These are phyloP conservation scores for Penelope pileata DNA, from an alignment of 2,113 vertebrate species.

Conservation along the genomic window DNA sequence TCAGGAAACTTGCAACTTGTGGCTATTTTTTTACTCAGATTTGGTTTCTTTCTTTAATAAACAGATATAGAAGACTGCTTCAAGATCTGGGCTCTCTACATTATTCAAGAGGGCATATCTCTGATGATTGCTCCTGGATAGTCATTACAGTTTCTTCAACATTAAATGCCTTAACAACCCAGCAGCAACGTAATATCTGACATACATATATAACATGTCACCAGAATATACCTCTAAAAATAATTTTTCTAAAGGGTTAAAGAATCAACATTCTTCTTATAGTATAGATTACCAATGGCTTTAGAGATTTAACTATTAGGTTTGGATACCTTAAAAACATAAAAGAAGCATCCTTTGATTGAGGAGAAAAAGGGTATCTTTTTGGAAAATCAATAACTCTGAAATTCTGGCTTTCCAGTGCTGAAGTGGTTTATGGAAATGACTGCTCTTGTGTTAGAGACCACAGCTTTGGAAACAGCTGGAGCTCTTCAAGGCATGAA, in stretches of 20 bases:
- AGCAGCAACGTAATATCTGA: constrained; percentile 38
- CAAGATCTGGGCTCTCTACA: neutral
- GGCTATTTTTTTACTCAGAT: neutral
- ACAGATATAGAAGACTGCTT: neutral
- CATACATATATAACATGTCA: neutral
- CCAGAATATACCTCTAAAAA: neutral
- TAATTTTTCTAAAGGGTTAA: neutral
- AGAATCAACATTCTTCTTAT: neutral
- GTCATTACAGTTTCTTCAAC: neutral
- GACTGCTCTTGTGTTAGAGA: neutral
- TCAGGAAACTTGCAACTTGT: neutral
- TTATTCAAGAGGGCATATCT: neutral
- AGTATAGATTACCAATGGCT: neutral
- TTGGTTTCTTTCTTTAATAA: neutral
- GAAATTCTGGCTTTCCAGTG: neutral
- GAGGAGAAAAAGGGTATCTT: neutral
- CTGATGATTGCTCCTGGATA: neutral
- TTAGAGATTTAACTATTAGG: neutral
- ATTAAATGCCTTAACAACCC: neutral
- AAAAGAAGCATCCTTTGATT: neutral
- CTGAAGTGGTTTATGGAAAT: neutral
- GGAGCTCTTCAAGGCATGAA: neutral
- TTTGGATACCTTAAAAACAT: neutral
- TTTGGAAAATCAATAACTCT: neutral
- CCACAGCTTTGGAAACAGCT: neutral